phyloP scores from a whole-genome alignment of 1,140 invertebrate genomes.

The Protaetia brevitarsis region DNA sequence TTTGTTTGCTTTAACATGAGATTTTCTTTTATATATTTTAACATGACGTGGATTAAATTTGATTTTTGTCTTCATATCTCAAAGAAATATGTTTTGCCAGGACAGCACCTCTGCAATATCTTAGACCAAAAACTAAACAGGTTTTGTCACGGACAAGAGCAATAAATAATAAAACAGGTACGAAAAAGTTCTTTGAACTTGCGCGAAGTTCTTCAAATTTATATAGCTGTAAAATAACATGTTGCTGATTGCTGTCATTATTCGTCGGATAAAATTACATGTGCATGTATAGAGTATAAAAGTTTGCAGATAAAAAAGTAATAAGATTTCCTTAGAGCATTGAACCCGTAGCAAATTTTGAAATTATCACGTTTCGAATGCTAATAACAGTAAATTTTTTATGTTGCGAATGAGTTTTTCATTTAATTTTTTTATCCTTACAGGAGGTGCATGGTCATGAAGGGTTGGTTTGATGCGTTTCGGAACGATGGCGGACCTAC shows the following conservation, averaged over 20 bases:
- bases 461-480: conserved; percentile 92
- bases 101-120: background rate
- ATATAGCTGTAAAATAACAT: background rate
- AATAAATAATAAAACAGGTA: too few relatives aligned
- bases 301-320: too few relatives aligned
- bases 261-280: background rate
- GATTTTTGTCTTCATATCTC: too few relatives aligned
- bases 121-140: background rate
- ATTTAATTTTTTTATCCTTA: conserved; percentile 21
- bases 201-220: background rate
- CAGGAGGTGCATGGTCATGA: conserved; percentile 58
- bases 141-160: background rate
- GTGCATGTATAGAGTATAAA: too few relatives aligned
- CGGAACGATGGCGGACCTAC: conserved; percentile 89
- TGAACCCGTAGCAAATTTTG: too few relatives aligned
- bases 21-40: too few relatives aligned
- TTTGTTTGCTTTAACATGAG: too few relatives aligned
- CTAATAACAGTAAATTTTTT: background rate
- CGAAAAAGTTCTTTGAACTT: conserved; percentile 9
- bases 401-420: too few relatives aligned
- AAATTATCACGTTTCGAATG: background rate
- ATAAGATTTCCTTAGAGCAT: too few relatives aligned
- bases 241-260: background rate
- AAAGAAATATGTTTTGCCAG: too few relatives aligned
- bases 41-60: too few relatives aligned